Evolutionary conservation across 2,797 vertebrate species (phyloP), one percentile per base, ranked within the genome.

Genomic region (Apodemus agrarius): DNA sequence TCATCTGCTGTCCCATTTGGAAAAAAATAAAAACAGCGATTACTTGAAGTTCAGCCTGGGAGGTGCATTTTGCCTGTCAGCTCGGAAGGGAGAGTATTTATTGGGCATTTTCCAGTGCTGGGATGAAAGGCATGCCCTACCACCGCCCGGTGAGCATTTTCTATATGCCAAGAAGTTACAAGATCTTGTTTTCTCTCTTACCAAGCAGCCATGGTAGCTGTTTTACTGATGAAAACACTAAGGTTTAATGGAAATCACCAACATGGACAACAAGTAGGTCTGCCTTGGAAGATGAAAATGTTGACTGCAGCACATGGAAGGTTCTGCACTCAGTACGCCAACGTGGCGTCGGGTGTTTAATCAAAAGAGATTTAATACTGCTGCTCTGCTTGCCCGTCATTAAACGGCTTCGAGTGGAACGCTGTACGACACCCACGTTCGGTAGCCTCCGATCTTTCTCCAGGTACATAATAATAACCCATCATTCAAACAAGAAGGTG

Each of bases 381-480:
- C 31, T 80, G 24, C 91, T 92, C 85, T 86, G 49, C 12, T 43
- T n/a, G 75, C 21, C 93, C 69, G 82, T 93, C 91, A 94, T 95
- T 93, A 96, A 92, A 93, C 40, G 4, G 61, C 75, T 59, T 49
- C 83, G 83, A 97, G 26, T 82, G 40, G 92, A 96, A 95, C 87
- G 94, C 65, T 89, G 43, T 29, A 21, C 2, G 6, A 95, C 93
- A 74, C 74, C 75, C 89, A 93, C 46, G 0, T 87, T 69, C n/a
- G 40, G 43, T 17, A 82, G 89, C 83, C 40, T 94, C 86, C 29
- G 19, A 91, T 92, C 69, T 94, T 91, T 86, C 54, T 65, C 80
- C 76, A 52, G 90, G 49, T 87, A 49, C 89, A 82, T 74, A 75
- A 95, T 96, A 95, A 96, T 74, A 96, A 69, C 79, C 83, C 89